phyloP scores from a whole-genome alignment of 2,797 vertebrate species.

The Pseudopleuronectes americanus region DNA sequence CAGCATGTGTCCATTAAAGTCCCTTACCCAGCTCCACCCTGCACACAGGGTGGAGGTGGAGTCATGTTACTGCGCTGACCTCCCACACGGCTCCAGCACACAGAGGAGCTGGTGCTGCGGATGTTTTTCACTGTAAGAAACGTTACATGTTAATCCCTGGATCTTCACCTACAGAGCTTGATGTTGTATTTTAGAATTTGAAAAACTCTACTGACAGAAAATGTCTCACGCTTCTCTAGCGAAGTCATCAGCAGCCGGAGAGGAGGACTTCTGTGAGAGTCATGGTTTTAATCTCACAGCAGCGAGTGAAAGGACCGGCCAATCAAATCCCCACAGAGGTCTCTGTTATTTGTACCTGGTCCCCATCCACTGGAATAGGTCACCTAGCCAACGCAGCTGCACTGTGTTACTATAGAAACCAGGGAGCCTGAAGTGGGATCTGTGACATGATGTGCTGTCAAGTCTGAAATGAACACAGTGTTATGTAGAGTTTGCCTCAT shows the following conservation, averaged over 20 bases:
- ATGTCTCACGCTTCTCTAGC: background rate
- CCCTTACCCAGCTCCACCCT: conserved; percentile 50
- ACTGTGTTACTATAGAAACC: conserved; percentile 58
- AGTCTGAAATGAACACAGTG: conserved; percentile 54
- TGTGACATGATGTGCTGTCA: conserved; percentile 64
- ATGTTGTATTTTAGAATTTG: background rate
- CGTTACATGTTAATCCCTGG: background rate
- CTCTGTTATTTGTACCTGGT: conserved; percentile 58
- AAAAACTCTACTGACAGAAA: background rate
- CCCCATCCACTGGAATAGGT: conserved; percentile 48
- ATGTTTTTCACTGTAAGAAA: conserved; percentile 16
- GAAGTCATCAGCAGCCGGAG: conserved; percentile 21
- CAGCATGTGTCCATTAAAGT: conserved; percentile 58
- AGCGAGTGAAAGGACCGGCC: conserved; percentile 20
- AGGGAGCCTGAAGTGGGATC: conserved; percentile 32
- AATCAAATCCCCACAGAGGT: conserved; percentile 37
- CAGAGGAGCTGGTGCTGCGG: conserved; percentile 5
- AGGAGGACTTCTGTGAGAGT: conserved; percentile 38
- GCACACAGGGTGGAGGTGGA: conserved; percentile 47
- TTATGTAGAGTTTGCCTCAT: conserved; percentile 1
- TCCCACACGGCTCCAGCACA: conserved; percentile 41
- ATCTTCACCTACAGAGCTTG: conserved; percentile 2
- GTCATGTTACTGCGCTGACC: conserved; percentile 57
- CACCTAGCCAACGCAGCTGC: conserved; percentile 38
- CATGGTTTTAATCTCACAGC: conserved; percentile 55